Evolutionary conservation across 1,140 invertebrate species (phyloP).

Genomic region (Drosophila burlai): DNA sequence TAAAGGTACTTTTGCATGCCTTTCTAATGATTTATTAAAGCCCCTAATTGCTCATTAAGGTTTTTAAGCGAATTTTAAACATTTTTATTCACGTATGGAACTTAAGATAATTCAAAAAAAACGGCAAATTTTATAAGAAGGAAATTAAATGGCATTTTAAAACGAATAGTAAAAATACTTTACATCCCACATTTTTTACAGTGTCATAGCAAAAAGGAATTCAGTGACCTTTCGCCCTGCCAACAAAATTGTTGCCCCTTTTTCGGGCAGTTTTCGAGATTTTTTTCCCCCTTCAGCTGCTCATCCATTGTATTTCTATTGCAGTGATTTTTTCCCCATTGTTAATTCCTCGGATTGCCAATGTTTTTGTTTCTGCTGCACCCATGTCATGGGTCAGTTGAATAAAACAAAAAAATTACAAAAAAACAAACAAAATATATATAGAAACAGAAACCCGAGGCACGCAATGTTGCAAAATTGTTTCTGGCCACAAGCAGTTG

Average conservation of each 20-base stretch:
- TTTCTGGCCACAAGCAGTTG: constrained; percentile 60
- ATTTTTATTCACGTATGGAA: too few relatives aligned
- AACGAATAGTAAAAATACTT: background rate
- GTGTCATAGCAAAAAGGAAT: background rate
- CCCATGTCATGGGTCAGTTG: constrained; percentile 40
- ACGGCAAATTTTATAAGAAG: background rate
- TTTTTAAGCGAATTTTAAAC: too few relatives aligned
- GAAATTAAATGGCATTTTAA: background rate
- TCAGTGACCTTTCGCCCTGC: constrained; percentile 58
- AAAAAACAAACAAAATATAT: background rate
- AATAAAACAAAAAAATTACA: background rate
- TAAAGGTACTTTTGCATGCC: too few relatives aligned
- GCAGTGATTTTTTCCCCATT: constrained; percentile 71
- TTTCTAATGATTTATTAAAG: background rate
- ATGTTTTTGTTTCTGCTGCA: constrained; percentile 41
- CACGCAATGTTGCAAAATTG: constrained; percentile 45
- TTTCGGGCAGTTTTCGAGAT: constrained; percentile 11
- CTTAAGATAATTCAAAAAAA: too few relatives aligned
- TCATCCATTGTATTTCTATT: constrained; percentile 68
- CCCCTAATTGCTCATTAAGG: too few relatives aligned
- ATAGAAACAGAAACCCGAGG: constrained; percentile 11
- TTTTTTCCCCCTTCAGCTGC: constrained; percentile 12
- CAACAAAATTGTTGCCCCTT: constrained; percentile 77
- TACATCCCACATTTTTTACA: background rate
- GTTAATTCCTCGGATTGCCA: constrained; percentile 70